Percentiles rank a stretch among this genome's conserved stretches.
Evolutionary conservation across 2,888 invertebrate species (phyloP).

Genomic region (Synergus gifuensis): DNA sequence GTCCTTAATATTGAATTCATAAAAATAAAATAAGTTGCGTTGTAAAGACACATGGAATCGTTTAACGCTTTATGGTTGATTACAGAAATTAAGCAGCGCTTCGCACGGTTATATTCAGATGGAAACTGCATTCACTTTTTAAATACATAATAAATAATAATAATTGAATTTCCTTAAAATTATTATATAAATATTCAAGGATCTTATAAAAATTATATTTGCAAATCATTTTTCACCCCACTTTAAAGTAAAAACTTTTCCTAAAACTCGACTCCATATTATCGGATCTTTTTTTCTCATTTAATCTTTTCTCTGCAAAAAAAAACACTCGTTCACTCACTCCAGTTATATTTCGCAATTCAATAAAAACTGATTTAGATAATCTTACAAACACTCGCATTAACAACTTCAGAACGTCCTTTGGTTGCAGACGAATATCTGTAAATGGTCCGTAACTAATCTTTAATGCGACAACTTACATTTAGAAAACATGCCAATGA

Average conservation of each 20-base stretch:
- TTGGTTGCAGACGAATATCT: not conserved
- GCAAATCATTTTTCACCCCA: not conserved
- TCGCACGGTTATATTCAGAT: too few relatives aligned
- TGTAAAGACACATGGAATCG: too few relatives aligned
- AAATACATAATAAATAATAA: too few relatives aligned
- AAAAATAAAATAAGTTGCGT: too few relatives aligned
- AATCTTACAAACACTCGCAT: not conserved
- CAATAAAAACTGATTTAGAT: not conserved
- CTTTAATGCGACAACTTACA: conserved; percentile 19
- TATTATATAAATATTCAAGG: not conserved
- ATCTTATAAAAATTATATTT: not conserved
- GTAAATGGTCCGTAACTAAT: not conserved
- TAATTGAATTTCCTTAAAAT: not conserved
- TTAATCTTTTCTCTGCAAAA: not conserved
- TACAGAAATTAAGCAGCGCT: too few relatives aligned
- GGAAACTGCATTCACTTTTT: too few relatives aligned
- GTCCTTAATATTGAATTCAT: too few relatives aligned
- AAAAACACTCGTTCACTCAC: not conserved
- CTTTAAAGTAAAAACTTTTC: not conserved
- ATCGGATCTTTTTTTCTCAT: not conserved
- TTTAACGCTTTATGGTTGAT: too few relatives aligned
- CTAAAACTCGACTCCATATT: not conserved
- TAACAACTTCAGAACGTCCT: not conserved
- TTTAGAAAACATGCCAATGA: conserved; percentile 22
- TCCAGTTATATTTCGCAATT: not conserved